A percentile compares a stretch with the other conserved stretches of the same genome.
Evolutionary conservation across 2,888 invertebrate species (phyloP).

Genomic region (Sphaerophoria taeniata): DNA sequence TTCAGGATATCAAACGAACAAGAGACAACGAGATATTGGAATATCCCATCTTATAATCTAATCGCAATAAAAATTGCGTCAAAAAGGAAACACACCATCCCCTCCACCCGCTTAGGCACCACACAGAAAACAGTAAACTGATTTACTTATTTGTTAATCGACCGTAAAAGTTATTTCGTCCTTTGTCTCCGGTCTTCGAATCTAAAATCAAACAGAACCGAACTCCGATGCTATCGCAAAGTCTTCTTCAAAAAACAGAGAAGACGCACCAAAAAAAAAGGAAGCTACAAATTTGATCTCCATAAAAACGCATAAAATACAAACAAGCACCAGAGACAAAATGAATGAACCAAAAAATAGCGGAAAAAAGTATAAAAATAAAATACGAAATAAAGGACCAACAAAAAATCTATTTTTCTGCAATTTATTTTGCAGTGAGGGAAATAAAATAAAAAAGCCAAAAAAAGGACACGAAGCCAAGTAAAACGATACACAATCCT

Average conservation of each 20-base stretch:
- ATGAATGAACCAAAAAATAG: slow-evolving; percentile 32
- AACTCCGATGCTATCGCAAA: slow-evolving; percentile 27
- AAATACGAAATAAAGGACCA: slow-evolving; percentile 46
- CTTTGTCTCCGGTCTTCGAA: slow-evolving; percentile 26
- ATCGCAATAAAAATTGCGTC: slow-evolving; percentile 47
- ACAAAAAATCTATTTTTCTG: slow-evolving; percentile 46
- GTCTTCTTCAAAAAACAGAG: slow-evolving; percentile 27
- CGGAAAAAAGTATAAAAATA: slow-evolving; percentile 19
- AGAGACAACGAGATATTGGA: slow-evolving; percentile 6
- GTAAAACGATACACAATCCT: slow-evolving; percentile 48
- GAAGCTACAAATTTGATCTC: slow-evolving; percentile 66
- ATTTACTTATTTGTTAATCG: slow-evolving; percentile 74
- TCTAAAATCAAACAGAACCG: background rate
- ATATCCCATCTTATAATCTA: slow-evolving; percentile 24
- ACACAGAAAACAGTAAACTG: slow-evolving; percentile 30
- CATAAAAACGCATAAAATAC: slow-evolving; percentile 73
- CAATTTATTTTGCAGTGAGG: slow-evolving; percentile 34
- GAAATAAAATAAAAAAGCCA: slow-evolving; percentile 15
- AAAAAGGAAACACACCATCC: background rate
- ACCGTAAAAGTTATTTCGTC: slow-evolving; percentile 67
- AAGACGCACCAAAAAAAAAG: background rate
- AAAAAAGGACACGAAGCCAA: slow-evolving; percentile 39
- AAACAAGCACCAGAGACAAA: slow-evolving; percentile 46
- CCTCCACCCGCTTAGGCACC: background rate
- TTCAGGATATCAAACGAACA: background rate